A percentile compares a stretch with the other conserved stretches of the same genome.
phyloP scores from a whole-genome alignment of 2,113 vertebrate species.

The Malurus melanocephalus region DNA sequence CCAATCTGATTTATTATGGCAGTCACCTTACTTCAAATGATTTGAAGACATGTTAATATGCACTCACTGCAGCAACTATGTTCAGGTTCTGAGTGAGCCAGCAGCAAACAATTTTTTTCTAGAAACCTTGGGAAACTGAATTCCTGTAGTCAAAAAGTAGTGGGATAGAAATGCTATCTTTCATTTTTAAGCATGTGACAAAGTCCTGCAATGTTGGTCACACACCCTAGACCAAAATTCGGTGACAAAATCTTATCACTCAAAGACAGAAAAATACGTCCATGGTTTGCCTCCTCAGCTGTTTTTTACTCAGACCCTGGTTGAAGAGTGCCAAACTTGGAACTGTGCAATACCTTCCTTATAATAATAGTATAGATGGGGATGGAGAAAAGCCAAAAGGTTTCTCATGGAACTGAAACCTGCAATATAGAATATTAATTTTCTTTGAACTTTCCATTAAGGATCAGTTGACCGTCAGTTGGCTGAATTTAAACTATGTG shows the following conservation, averaged over 20 bases:
- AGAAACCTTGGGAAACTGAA: neutral
- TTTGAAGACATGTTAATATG: neutral
- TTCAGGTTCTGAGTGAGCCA: neutral
- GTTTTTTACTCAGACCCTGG: neutral
- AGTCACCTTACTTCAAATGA: neutral
- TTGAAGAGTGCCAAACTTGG: neutral
- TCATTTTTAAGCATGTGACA: neutral
- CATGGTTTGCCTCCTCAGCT: neutral
- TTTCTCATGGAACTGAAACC: conserved; percentile 1
- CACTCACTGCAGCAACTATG: neutral
- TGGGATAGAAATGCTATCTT: neutral
- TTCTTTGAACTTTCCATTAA: conserved; percentile 35
- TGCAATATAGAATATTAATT: neutral
- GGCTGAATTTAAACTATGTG: conserved; percentile 2
- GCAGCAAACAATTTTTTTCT: neutral
- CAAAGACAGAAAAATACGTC: neutral
- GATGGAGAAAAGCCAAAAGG: neutral
- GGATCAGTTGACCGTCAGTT: neutral
- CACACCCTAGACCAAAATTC: neutral
- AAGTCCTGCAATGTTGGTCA: neutral
- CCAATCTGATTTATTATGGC: neutral
- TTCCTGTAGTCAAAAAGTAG: neutral
- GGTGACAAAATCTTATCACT: neutral
- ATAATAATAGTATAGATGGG: neutral
- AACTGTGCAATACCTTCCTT: neutral